These are phyloP conservation scores for Ophioderma brevispina DNA, from an alignment of 35 echinoderm and acorn worm species.

Conservation along the genomic window DNA sequence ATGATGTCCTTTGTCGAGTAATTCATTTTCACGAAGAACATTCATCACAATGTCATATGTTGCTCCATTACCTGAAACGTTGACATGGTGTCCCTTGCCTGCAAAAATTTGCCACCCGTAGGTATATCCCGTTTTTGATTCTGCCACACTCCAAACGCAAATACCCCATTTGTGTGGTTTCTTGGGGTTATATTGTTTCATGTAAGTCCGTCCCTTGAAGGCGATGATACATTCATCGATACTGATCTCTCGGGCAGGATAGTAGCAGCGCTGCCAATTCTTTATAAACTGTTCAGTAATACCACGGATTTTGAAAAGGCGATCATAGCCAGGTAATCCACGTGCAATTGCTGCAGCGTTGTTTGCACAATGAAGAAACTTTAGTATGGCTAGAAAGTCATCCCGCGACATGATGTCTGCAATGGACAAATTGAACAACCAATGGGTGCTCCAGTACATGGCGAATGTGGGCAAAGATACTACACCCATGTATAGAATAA, in stretches of 20 bases:
- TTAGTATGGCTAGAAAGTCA: not conserved
- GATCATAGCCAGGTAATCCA: not conserved
- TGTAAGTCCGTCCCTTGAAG: not conserved
- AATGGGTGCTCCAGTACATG: not conserved
- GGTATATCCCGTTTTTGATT: not conserved
- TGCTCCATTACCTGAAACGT: too few species aligned
- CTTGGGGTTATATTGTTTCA: not conserved
- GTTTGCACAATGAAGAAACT: not conserved
- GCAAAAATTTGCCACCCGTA: not conserved
- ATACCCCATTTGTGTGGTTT: not conserved
- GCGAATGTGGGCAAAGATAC: not conserved
- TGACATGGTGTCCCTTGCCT: too few species aligned
- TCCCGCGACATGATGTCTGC: not conserved
- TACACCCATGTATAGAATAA: not conserved
- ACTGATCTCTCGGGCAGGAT: too few species aligned
- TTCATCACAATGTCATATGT: too few species aligned
- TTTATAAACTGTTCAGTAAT: not conserved
- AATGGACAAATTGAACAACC: not conserved
- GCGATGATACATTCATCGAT: too few species aligned
- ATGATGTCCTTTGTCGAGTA: too few species aligned
- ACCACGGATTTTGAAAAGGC: not conserved
- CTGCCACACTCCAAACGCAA: not conserved
- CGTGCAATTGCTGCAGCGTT: not conserved
- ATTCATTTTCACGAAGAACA: too few species aligned
- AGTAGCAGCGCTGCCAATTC: too few species aligned